Percentiles rank a stretch among this genome's conserved stretches.
phyloP scores from a whole-genome alignment of 2,797 vertebrate species.

The Intellagama lesueurii region DNA sequence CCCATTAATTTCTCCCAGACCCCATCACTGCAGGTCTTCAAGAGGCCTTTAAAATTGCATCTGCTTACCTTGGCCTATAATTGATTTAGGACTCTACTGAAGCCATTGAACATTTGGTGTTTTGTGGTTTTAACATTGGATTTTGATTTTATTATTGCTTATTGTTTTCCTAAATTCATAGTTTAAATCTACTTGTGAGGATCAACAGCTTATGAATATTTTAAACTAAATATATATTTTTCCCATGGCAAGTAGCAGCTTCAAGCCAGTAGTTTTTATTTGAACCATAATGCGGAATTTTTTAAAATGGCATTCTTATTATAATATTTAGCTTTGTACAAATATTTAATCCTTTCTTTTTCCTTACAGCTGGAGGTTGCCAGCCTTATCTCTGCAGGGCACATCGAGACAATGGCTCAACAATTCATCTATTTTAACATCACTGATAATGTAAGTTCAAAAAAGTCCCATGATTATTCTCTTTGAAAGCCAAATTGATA shows the following conservation, averaged over 20 bases:
- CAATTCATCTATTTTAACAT: slow-evolving; percentile 86
- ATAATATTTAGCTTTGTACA: slow-evolving; percentile 4
- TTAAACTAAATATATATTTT: no score
- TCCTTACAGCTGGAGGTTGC: slow-evolving; percentile 85
- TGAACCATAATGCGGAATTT: background rate
- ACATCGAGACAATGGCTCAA: slow-evolving; percentile 84
- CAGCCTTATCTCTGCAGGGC: slow-evolving; percentile 78
- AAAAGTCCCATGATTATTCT: background rate
- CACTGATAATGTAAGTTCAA: slow-evolving; percentile 78
- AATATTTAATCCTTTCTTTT: slow-evolving; percentile 9
- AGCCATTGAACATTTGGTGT: background rate
- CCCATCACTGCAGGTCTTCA: background rate
- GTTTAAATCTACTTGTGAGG: background rate
- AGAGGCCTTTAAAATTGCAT: background rate
- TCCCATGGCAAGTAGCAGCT: background rate
- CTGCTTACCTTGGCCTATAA: background rate
- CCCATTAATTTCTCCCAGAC: background rate
- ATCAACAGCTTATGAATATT: background rate
- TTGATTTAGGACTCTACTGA: background rate
- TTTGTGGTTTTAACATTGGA: background rate
- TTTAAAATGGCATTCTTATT: background rate
- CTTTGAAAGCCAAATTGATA: no score
- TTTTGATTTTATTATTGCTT: background rate
- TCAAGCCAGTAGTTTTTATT: background rate
- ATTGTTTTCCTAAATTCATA: background rate